Base-by-base conservation (phyloP, 2,113 vertebrate genomes). In the Tychaedon coryphoeus region DNA sequence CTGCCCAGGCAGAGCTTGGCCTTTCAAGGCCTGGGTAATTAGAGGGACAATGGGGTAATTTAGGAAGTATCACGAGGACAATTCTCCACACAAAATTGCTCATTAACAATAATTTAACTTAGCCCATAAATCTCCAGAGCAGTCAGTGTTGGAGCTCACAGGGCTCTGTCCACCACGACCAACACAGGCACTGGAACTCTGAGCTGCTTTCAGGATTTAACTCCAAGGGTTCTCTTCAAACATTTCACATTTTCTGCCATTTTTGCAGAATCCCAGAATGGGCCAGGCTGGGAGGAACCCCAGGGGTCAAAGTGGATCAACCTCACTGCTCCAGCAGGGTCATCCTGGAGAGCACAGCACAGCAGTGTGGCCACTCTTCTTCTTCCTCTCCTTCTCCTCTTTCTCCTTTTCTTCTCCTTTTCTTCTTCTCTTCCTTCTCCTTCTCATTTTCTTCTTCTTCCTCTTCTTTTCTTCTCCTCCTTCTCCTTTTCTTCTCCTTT, bases 381-480 rank as follows among this genome's bases (percentile, higher is more conserved):
- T 31, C 34, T 6, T 15, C 23, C 11, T 15, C 22, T n/a, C 4
- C 31, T n/a, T 1, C 20, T 14, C 5, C 5, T 8, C 15, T 14
- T 5, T 12, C 14, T 15, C 5, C 13, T 31, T 17, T 19, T 19
- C 16, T 10, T 19, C 43, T 19, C 4, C 31, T 12, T 5, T 11
- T 33, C 33, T 5, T 19, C 4, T 5, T 28, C 10, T 12, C 4
- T 5, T 4, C 4, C n/a, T 17, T 16, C 7, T 16, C 1, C 7
- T 29, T 16, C 7, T 16, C 1, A 5, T 29, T 14, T 16, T 38
- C 67, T 13, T 38, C 67, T 13, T 45, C 4, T 16, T 42, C 22
- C 22, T 7, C 11, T 2, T 3, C 29, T 22, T 4, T 10, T 12
- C 19, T 13, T 24, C 23, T 24, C 3, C 12, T 48, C 47, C 22